Evolutionary conservation across 2,797 vertebrate genomes (phyloP).

Genomic region (Taenioides sp.): DNA sequence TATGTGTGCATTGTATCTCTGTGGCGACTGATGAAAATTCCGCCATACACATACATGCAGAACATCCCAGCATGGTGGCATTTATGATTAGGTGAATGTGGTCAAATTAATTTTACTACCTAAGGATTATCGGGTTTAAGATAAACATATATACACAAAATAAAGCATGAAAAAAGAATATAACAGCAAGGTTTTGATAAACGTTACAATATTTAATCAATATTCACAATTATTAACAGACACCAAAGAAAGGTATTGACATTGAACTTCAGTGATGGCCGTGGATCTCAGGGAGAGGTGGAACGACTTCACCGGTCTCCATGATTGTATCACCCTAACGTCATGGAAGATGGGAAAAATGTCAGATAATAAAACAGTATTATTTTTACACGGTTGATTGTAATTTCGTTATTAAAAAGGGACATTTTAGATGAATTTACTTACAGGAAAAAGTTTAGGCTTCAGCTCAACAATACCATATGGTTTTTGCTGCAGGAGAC

Average conservation of each 20-base stretch:
- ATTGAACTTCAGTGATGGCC: constrained; percentile 81
- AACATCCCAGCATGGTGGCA: no score
- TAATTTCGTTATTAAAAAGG: background rate
- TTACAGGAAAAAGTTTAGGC: constrained; percentile 85
- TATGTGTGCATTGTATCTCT: no score
- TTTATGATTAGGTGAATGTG: no score
- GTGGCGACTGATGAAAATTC: no score
- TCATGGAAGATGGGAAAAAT: constrained; percentile 26
- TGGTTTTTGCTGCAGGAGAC: constrained; percentile 75
- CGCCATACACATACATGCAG: no score
- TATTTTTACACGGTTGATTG: background rate
- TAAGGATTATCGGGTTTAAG: no score
- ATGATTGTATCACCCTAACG: constrained; percentile 85
- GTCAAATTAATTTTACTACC: no score
- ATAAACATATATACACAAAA: no score
- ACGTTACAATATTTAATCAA: constrained; percentile 67
- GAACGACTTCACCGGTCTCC: constrained; percentile 88
- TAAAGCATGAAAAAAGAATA: background rate
- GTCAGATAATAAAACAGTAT: background rate
- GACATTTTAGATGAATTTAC: constrained; percentile 53
- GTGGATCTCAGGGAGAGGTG: constrained; percentile 77
- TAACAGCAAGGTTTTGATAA: background rate
- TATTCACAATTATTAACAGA: constrained; percentile 74
- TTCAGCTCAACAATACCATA: constrained; percentile 79
- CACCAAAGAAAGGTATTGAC: constrained; percentile 39